Percentiles rank a stretch among this genome's conserved stretches.
Evolutionary conservation across 2,888 invertebrate genomes (phyloP).

Genomic region (Eurytoma adleriae): DNA sequence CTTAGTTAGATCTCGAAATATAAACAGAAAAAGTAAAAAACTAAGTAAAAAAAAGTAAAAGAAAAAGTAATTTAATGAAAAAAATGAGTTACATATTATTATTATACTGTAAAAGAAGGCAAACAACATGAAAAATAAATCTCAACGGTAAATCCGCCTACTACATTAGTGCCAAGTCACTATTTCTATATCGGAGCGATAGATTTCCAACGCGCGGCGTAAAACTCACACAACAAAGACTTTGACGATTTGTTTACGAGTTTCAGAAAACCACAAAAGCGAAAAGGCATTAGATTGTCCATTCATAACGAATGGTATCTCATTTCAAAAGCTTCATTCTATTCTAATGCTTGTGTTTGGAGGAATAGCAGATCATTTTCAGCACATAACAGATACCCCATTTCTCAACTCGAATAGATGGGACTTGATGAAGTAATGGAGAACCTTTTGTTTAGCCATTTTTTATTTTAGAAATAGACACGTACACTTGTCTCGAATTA

Average conservation of each 20-base stretch:
- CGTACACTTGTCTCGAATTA: no score
- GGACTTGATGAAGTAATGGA: background rate
- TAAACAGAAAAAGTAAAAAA: no score
- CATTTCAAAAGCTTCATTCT: conserved; percentile 4
- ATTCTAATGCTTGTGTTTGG: conserved; percentile 11
- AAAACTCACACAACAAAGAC: background rate
- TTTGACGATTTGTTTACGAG: background rate
- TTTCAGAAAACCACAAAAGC: conserved; percentile 9
- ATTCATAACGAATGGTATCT: background rate
- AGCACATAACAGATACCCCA: background rate
- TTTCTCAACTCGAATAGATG: background rate
- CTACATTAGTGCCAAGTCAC: conserved; percentile 2
- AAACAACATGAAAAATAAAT: background rate
- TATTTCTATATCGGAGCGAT: conserved; percentile 24
- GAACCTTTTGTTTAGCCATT: no score
- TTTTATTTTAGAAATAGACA: no score
- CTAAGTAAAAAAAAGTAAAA: no score
- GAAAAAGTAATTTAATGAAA: no score
- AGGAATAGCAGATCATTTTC: background rate
- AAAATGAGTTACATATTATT: no score
- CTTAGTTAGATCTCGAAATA: no score
- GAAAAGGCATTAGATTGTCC: conserved; percentile 4
- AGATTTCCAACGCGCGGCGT: background rate
- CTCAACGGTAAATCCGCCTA: conserved; percentile 6
- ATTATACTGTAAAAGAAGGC: no score